Evolutionary conservation across 2,888 invertebrate genomes (phyloP).

Genomic region (Apoda limacodes): DNA sequence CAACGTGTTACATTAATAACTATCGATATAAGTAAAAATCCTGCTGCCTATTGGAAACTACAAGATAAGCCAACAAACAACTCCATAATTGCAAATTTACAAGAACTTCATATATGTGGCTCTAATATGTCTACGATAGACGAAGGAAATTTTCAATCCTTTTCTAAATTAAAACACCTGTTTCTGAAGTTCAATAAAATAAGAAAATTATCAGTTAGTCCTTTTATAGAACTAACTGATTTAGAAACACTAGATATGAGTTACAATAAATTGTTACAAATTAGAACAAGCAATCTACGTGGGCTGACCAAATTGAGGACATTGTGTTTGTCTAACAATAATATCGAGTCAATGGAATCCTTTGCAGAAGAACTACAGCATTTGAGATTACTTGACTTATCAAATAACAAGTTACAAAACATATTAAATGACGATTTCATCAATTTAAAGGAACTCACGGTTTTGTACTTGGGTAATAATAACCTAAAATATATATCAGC

Average conservation of each 20-base stretch:
- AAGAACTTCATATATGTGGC: conserved; percentile 53
- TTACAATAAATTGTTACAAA: conserved; percentile 81
- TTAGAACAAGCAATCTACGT: conserved; percentile 87
- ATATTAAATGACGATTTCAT: conserved; percentile 83
- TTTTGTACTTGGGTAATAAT: conserved; percentile 83
- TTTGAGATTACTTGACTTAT: conserved; percentile 83
- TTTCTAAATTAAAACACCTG: conserved; percentile 81
- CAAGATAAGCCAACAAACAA: conserved; percentile 44
- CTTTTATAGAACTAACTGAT: conserved; percentile 80
- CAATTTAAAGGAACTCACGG: conserved; percentile 81
- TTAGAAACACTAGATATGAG: conserved; percentile 85
- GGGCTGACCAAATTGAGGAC: conserved; percentile 80
- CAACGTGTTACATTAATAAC: conserved; percentile 42
- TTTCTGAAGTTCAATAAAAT: conserved; percentile 82
- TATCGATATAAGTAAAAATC: conserved; percentile 56
- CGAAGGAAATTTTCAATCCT: conserved; percentile 80
- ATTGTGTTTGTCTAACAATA: conserved; percentile 87
- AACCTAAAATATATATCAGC: conserved; percentile 84
- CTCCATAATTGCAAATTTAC: conserved; percentile 46
- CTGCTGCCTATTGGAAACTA: conserved; percentile 46
- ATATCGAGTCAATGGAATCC: conserved; percentile 83
- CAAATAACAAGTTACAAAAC: conserved; percentile 84
- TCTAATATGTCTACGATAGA: conserved; percentile 60
- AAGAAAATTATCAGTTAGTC: conserved; percentile 83
- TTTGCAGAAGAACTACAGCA: conserved; percentile 82